phyloP scores from a whole-genome alignment of 2,888 invertebrate genomes.

The Aromia moschata region DNA sequence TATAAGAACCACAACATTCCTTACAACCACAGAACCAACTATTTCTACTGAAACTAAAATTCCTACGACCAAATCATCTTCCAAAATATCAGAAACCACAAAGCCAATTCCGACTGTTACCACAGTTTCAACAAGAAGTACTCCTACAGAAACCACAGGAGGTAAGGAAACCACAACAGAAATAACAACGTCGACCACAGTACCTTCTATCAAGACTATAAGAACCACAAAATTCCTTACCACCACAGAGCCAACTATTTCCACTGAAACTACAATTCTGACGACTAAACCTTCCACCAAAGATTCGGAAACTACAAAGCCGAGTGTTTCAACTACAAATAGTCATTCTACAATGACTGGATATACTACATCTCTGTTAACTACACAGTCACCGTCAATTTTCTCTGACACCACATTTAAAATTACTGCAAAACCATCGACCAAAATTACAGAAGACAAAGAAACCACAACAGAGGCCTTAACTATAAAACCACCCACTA shows the following conservation, averaged over 20 bases:
- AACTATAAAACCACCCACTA: not conserved
- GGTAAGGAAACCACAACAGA: not conserved
- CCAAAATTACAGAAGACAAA: not conserved
- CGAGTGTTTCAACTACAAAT: too few species aligned
- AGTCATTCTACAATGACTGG: too few species aligned
- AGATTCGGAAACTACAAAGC: not conserved
- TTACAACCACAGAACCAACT: too few species aligned
- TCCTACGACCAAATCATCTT: not conserved
- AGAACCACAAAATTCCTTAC: not conserved
- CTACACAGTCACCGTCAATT: too few species aligned
- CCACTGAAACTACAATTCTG: too few species aligned
- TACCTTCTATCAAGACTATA: not conserved
- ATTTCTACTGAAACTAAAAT: too few species aligned
- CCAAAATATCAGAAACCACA: not conserved
- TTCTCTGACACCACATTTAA: not conserved
- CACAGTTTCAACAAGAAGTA: not conserved
- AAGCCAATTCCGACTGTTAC: not conserved
- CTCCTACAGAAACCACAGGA: not conserved
- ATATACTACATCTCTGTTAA: too few species aligned
- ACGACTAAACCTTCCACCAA: not conserved
- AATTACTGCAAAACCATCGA: too few species aligned
- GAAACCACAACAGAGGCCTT: not conserved
- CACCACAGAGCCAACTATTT: too few species aligned
- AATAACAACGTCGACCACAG: not conserved
- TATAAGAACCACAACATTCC: too few species aligned